Conservation (phyloP, 2,888 invertebrate species). For the Therioaphis trifolii region DNA sequence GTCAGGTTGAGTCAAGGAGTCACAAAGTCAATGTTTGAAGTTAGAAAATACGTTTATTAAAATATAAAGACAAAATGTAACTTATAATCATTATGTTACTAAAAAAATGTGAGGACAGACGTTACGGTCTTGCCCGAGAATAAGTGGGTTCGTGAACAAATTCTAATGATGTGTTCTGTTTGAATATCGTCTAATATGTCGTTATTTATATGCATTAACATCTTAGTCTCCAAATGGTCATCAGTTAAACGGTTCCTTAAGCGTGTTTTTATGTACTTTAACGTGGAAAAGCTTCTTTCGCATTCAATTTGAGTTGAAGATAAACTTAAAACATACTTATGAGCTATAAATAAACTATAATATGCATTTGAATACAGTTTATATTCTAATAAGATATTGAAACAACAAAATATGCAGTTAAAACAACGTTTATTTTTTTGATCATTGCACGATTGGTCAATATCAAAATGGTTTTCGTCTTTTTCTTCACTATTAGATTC, state of each 20-base stretch:
- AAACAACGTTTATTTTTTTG: conserved; percentile 22
- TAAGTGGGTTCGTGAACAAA: too few relatives aligned
- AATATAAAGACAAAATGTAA: too few relatives aligned
- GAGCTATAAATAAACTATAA: neutral
- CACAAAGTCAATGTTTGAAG: too few relatives aligned
- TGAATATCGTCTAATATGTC: neutral
- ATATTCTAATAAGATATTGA: neutral
- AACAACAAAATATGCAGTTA: conserved; percentile 22
- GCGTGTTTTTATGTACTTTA: neutral
- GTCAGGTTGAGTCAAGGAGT: too few relatives aligned
- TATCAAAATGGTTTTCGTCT: conserved; percentile 15
- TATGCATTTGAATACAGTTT: neutral
- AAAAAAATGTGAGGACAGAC: too few relatives aligned
- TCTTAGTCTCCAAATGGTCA: neutral
- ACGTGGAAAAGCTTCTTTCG: too few relatives aligned
- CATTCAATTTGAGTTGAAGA: too few relatives aligned
- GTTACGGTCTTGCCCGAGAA: too few relatives aligned
- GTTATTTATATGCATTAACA: conserved; percentile 3
- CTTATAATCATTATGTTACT: too few relatives aligned
- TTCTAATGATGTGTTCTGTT: too few relatives aligned
- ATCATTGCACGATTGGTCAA: conserved; percentile 4
- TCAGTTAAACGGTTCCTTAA: conserved; percentile 3
- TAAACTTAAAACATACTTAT: neutral
- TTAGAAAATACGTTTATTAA: too few relatives aligned
- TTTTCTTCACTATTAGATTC: conserved; percentile 21